phyloP scores from a whole-genome alignment of 1,140 invertebrate species.

The Proctacanthus coquilletti region DNA sequence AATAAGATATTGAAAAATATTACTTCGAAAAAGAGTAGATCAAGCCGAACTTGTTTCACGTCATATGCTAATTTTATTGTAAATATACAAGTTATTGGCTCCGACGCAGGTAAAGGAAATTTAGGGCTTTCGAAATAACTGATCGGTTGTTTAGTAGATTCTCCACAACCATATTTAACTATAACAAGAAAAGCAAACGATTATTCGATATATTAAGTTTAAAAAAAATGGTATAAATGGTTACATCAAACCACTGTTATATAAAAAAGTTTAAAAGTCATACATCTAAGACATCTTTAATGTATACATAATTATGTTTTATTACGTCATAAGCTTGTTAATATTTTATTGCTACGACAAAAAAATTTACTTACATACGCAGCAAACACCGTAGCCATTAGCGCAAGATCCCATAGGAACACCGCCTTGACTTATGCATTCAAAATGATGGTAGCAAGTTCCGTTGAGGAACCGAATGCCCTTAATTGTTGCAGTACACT shows the following conservation, averaged over 20 bases:
- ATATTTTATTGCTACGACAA: no score
- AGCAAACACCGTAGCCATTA: conserved; percentile 58
- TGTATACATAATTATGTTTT: conserved; percentile 1
- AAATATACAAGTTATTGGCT: conserved; percentile 39
- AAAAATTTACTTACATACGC: conserved; percentile 42
- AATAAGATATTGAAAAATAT: conserved; percentile 1
- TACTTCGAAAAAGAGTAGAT: conserved; percentile 55
- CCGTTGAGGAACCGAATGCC: conserved; percentile 32
- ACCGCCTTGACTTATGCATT: conserved; percentile 46
- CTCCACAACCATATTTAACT: conserved; percentile 42
- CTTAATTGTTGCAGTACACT: conserved; percentile 34
- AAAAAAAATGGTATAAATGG: no score
- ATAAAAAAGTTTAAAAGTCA: background rate
- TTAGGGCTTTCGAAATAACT: conserved; percentile 44
- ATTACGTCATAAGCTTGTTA: no score
- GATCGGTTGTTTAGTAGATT: conserved; percentile 33
- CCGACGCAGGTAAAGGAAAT: conserved; percentile 30
- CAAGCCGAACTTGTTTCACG: conserved; percentile 48
- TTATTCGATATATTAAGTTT: no score
- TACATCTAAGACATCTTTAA: background rate
- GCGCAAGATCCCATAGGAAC: conserved; percentile 48
- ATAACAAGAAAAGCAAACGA: no score
- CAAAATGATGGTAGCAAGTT: conserved; percentile 46
- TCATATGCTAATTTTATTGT: conserved; percentile 41
- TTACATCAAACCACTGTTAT: background rate